Percentiles rank a stretch among this genome's conserved stretches.
These are phyloP conservation scores for Dasypolia templi DNA, from an alignment of 2,888 invertebrate genomes.

Conservation along the genomic window DNA sequence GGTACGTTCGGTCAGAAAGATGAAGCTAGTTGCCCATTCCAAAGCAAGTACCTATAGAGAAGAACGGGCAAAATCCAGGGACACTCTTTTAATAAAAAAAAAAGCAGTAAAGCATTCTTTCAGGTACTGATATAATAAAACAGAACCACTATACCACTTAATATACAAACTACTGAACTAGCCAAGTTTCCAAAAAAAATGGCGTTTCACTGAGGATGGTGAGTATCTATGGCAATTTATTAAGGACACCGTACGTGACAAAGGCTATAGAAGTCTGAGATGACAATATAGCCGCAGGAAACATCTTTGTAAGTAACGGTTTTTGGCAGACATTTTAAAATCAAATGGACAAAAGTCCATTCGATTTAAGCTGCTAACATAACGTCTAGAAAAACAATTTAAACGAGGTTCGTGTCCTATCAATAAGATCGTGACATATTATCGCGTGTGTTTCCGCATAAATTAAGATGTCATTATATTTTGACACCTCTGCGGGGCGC, in stretches of 20 bases:
- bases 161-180: background rate
- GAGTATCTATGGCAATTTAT: background rate
- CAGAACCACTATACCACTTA: background rate
- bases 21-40: too few species aligned
- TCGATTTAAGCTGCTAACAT: background rate
- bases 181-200: background rate
- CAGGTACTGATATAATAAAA: background rate
- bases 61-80: too few species aligned
- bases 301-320: conserved; percentile 28
- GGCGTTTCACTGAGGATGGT: background rate
- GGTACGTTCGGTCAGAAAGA: too few species aligned
- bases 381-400: background rate
- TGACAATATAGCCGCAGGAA: conserved; percentile 34
- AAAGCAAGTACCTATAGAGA: too few species aligned
- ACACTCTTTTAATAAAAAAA: too few species aligned
- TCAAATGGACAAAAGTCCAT: background rate
- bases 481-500: conserved; percentile 72
- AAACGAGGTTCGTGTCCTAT: conserved; percentile 43
- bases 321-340: background rate
- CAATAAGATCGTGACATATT: conserved; percentile 47
- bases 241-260: background rate
- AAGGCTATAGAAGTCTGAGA: background rate
- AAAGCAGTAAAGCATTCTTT: background rate
- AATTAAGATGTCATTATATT: conserved; percentile 67
- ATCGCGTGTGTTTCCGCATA: conserved; percentile 70